Conservation (phyloP, 2,888 invertebrate species). For the Pyralis farinalis region DNA sequence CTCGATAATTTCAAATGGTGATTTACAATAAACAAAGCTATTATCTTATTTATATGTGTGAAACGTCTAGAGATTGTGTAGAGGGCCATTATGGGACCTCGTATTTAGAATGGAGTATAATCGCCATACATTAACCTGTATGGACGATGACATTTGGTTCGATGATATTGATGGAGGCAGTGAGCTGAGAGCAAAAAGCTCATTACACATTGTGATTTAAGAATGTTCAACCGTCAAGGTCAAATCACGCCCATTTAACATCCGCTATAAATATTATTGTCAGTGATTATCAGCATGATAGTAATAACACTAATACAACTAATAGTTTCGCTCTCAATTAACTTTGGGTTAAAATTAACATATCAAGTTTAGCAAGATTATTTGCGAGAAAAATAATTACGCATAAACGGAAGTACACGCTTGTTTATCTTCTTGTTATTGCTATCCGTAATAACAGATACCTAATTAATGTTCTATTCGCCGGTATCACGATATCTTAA, state of each 20-base stretch:
- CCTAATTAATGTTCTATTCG: too few relatives aligned
- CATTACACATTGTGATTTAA: constrained; percentile 31
- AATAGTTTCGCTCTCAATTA: constrained; percentile 10
- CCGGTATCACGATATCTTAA: too few relatives aligned
- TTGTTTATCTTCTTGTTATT: too few relatives aligned
- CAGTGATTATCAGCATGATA: constrained; percentile 4
- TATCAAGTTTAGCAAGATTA: constrained; percentile 23
- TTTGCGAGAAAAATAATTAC: constrained; percentile 13
- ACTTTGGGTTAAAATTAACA: constrained; percentile 23
- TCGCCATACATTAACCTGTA: constrained; percentile 23
- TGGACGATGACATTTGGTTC: constrained; percentile 43
- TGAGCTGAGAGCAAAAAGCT: constrained; percentile 29
- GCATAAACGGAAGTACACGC: background rate
- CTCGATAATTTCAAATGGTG: too few relatives aligned
- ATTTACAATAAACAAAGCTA: too few relatives aligned
- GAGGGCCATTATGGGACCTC: too few relatives aligned
- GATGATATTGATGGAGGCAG: constrained; percentile 21
- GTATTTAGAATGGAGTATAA: too few relatives aligned
- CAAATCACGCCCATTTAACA: constrained; percentile 29
- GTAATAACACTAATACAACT: background rate
- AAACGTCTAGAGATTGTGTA: too few relatives aligned
- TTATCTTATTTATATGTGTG: too few relatives aligned
- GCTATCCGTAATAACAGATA: too few relatives aligned
- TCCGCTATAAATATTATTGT: constrained; percentile 31
- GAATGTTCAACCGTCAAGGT: constrained; percentile 34